Conservation (phyloP, 2,113 vertebrate species). For the Xenus cinereus region DNA sequence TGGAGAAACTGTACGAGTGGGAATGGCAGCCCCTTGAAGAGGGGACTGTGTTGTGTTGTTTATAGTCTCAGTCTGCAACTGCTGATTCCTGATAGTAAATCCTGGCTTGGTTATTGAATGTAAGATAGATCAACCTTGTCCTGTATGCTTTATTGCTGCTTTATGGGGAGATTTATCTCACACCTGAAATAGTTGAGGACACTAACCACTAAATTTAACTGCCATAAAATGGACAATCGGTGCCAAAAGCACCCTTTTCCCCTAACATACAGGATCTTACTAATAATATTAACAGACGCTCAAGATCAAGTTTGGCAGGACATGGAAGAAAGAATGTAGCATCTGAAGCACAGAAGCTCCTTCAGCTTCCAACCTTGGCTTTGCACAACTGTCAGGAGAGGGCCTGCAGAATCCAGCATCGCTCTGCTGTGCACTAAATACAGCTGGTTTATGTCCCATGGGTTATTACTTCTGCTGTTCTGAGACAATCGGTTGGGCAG, state of each 20-base stretch:
- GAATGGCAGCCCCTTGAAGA: neutral
- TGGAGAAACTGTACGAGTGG: neutral
- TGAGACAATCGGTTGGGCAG: rapidly evolving
- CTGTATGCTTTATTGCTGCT: neutral
- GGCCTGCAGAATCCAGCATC: neutral
- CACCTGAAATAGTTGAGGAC: neutral
- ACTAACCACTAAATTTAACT: neutral
- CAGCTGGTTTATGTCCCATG: neutral
- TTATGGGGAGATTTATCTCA: neutral
- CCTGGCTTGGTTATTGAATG: neutral
- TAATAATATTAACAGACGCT: neutral
- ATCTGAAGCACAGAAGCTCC: neutral
- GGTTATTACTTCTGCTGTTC: neutral
- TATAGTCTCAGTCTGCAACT: neutral
- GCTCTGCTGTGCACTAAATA: neutral
- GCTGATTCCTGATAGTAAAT: neutral
- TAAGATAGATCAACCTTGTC: neutral
- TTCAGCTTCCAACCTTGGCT: neutral
- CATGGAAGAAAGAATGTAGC: neutral
- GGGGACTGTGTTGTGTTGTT: neutral
- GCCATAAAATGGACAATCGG: neutral
- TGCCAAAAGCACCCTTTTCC: neutral
- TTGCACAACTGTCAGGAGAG: neutral
- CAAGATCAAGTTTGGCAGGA: neutral
- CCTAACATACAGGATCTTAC: neutral